Evolutionary conservation across 2,888 invertebrate species (phyloP), one percentile per base, ranked within the genome.

Genomic region (Hoplodrina ambigua): DNA sequence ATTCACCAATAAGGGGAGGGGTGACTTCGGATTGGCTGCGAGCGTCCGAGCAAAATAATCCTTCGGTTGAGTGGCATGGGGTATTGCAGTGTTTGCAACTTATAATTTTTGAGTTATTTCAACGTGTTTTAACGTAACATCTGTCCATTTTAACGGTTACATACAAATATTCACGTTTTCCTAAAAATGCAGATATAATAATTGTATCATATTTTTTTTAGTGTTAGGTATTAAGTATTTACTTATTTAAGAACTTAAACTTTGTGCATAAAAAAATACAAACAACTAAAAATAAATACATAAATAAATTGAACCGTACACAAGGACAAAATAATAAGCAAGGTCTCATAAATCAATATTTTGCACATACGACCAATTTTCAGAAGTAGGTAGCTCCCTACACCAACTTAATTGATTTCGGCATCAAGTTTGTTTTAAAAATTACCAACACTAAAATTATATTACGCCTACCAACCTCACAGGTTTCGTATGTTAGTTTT

Each of bases 1-100:
- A 95, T 94, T 94, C 93, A 93, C 95, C 94, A 94, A 95, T 94
- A 90, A 88, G 91, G 94, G 92, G 93, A 94, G 90, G 94, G 93
- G 93, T 90, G 89, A 83, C 86, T 85, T 87, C 82, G 93, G 94
- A 95, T 95, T 95, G 95, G 95, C 89, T 90, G 89, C 75, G 88
- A 86, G 89, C 92, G 91, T 89, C 90, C 92, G 90, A 91, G 91
- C 91, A 86, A 89, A 93, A 91, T 95, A 93, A 94, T 93, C 91
- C 90, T 87, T 80, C 83, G 87, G 69, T 69, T 91, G 94, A 93
- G 91, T 94, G 94, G 93, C 93, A 85, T 86, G 89, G 91, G 91
- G 86, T 86, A 83, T 78, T 87, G 80, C 78, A 82, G 71, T 84
- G 72, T 66, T 81, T 69, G 78, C 58, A 78, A 71, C 68, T 73